A percentile compares a stretch with the other conserved stretches of the same genome.
Conservation (phyloP, 2,113 vertebrate species). For the Melanocharis versteri region DNA sequence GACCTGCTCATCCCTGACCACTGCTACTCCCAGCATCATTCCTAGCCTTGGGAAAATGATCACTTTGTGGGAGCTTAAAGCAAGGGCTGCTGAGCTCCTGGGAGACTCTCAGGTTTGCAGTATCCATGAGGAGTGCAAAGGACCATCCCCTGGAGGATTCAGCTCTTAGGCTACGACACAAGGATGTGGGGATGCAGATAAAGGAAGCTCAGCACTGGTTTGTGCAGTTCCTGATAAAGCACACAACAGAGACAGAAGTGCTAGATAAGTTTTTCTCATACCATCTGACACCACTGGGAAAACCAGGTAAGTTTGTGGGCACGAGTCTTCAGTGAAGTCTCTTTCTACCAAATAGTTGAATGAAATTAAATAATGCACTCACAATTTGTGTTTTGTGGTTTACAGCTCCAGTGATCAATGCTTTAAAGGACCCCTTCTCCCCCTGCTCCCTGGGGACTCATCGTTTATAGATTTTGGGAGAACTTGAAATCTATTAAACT, state of each 20-base stretch:
- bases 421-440: not conserved
- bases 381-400: not conserved
- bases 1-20: not conserved
- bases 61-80: not conserved
- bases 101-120: not conserved
- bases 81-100: not conserved
- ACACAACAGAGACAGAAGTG: not conserved
- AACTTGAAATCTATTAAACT: slow-evolving; percentile 16
- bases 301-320: not conserved
- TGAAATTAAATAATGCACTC: not conserved
- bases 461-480: not conserved
- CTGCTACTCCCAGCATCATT: not conserved
- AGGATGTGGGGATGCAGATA: not conserved
- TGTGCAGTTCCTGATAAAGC: not conserved
- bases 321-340: not conserved
- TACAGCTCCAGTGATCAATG: not conserved
- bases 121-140: not conserved
- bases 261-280: not conserved
- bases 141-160: not conserved
- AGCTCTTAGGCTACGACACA: not conserved
- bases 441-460: not conserved
- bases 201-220: not conserved
- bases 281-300: not conserved
- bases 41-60: not conserved
- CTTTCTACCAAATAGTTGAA: not conserved